These are phyloP conservation scores for Acleris laterana DNA, from an alignment of 2,888 invertebrate species.

Conservation along the genomic window DNA sequence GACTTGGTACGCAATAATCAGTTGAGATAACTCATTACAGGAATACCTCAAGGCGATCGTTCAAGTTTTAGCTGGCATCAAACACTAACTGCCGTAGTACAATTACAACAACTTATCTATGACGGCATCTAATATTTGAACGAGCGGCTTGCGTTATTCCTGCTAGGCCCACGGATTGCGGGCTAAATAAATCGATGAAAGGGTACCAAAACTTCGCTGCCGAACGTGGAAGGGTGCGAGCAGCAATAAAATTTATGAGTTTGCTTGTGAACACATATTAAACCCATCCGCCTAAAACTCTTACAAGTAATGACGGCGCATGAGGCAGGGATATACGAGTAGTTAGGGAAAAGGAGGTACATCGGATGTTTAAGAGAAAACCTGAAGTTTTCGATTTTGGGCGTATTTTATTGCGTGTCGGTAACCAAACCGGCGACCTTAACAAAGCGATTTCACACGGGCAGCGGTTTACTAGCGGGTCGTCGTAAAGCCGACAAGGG, in stretches of 20 bases:
- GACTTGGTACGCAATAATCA: slow-evolving; percentile 7
- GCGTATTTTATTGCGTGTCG: slow-evolving; percentile 39
- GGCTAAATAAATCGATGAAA: slow-evolving; percentile 37
- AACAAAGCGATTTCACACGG: slow-evolving; percentile 42
- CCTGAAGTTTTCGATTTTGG: slow-evolving; percentile 14
- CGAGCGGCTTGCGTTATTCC: too few relatives aligned
- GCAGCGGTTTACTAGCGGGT: slow-evolving; percentile 45
- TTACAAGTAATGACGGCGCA: slow-evolving; percentile 26
- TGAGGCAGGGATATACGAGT: slow-evolving; percentile 1
- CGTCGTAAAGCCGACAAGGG: slow-evolving; percentile 56
- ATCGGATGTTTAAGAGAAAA: neutral
- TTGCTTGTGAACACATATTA: slow-evolving; percentile 40
- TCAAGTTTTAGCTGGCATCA: slow-evolving; percentile 6
- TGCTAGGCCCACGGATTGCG: neutral
- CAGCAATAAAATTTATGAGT: slow-evolving; percentile 42
- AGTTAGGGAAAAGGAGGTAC: neutral
- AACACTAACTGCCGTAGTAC: neutral
- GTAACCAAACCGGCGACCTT: slow-evolving; percentile 38
- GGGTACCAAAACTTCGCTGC: slow-evolving; percentile 38
- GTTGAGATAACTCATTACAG: slow-evolving; percentile 4
- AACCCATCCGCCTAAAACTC: slow-evolving; percentile 35
- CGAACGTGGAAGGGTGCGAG: slow-evolving; percentile 35
- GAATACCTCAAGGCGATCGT: slow-evolving; percentile 11
- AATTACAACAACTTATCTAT: too few relatives aligned
- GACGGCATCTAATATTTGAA: too few relatives aligned